Conservation (phyloP, 2,888 invertebrate species). For the Stomorhina lunata region DNA sequence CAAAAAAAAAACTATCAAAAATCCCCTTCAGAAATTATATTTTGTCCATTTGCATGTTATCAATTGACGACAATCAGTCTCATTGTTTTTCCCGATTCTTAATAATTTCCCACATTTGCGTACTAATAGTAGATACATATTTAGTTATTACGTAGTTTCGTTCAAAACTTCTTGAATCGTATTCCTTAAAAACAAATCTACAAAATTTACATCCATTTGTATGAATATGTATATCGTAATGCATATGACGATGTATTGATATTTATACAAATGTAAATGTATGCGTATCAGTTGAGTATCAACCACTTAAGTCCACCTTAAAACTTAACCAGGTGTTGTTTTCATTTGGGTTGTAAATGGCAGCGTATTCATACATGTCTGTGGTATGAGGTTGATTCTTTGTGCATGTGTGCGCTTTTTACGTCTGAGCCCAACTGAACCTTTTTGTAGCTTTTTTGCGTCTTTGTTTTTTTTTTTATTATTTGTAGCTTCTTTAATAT, state of each 20-base stretch:
- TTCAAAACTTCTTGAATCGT: background rate
- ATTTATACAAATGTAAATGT: background rate
- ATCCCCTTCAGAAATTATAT: conserved; percentile 25
- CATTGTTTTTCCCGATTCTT: conserved; percentile 73
- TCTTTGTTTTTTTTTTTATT: conserved; percentile 40
- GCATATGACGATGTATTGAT: background rate
- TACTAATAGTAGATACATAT: too few species aligned
- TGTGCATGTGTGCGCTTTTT: conserved; percentile 25
- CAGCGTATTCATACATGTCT: background rate
- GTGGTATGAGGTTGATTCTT: background rate
- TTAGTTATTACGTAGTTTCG: conserved; percentile 30
- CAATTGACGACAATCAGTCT: conserved; percentile 76
- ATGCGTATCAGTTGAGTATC: conserved; percentile 31
- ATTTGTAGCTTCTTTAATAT: conserved; percentile 53
- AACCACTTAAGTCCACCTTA: conserved; percentile 60
- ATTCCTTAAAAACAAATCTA: background rate
- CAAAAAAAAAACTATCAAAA: background rate
- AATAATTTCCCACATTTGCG: conserved; percentile 70
- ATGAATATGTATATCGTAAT: background rate
- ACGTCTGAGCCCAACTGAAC: conserved; percentile 30
- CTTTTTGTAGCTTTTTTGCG: conserved; percentile 57
- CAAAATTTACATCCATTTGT: background rate
- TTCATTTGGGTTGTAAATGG: conserved; percentile 29
- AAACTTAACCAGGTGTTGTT: conserved; percentile 62
- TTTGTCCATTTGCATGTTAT: conserved; percentile 56